Percentiles rank a stretch among this genome's conserved stretches.
These are phyloP conservation scores for Lasiommata megera DNA, from an alignment of 2,888 invertebrate species.

Conservation along the genomic window DNA sequence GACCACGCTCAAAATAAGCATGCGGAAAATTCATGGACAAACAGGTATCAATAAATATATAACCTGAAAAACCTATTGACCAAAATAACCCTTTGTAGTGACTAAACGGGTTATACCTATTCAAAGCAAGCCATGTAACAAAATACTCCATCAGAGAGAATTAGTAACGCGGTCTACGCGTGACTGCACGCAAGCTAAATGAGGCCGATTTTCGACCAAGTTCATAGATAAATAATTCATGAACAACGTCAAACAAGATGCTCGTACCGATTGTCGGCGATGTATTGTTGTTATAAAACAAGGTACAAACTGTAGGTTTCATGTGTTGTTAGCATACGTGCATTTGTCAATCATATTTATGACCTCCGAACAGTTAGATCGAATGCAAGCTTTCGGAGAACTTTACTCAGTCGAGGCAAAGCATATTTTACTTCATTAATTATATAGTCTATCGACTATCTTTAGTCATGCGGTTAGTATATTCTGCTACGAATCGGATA, in stretches of 20 bases:
- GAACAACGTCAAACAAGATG: constrained; percentile 11
- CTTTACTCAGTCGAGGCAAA: too few species aligned
- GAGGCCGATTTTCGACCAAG: constrained; percentile 12
- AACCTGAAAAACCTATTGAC: not conserved
- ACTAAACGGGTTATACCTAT: not conserved
- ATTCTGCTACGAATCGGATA: too few species aligned
- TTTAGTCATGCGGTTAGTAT: too few species aligned
- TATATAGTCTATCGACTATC: too few species aligned
- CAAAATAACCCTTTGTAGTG: not conserved
- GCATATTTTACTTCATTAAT: too few species aligned
- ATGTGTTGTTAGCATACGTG: not conserved
- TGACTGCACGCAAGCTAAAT: constrained; percentile 6
- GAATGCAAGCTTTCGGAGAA: too few species aligned
- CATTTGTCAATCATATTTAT: too few species aligned
- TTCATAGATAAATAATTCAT: constrained; percentile 16
- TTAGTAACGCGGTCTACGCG: constrained; percentile 8
- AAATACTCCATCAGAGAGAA: constrained; percentile 10
- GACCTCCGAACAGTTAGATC: not conserved
- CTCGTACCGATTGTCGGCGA: constrained; percentile 1
- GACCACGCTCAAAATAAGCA: too few species aligned
- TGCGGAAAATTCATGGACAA: too few species aligned
- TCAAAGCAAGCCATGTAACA: not conserved
- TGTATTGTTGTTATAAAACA: constrained; percentile 1
- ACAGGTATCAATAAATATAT: not conserved
- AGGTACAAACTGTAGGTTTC: not conserved